Percentiles rank a stretch among this genome's conserved stretches.
Evolutionary conservation across 2,888 invertebrate genomes (phyloP).

Genomic region (Cephonodes hylas): DNA sequence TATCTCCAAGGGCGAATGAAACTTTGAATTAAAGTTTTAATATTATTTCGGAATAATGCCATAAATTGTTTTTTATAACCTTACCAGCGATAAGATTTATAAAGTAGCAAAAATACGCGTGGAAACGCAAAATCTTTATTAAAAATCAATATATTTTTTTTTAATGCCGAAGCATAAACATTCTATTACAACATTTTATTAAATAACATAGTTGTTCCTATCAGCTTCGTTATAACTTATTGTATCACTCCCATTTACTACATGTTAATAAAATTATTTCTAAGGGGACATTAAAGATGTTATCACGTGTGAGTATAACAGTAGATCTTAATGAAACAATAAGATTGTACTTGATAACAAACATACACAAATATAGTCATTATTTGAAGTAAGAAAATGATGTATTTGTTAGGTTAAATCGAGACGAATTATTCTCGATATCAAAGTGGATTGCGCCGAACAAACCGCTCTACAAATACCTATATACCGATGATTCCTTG

Average conservation of each 20-base stretch:
- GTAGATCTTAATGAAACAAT: not conserved
- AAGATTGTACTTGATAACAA: not conserved
- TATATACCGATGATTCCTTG: conserved; percentile 62
- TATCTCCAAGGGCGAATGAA: not conserved
- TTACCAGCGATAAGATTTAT: not conserved
- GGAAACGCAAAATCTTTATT: not conserved
- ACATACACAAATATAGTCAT: not conserved
- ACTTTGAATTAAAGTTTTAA: not conserved
- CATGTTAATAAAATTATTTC: not conserved
- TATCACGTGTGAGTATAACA: not conserved
- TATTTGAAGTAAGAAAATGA: not conserved
- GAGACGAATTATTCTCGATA: conserved; percentile 1
- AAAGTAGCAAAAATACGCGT: too few species aligned
- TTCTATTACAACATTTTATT: not conserved
- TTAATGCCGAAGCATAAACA: not conserved
- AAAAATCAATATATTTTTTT: not conserved
- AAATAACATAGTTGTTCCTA: not conserved
- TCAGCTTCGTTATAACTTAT: not conserved
- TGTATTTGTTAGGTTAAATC: not conserved
- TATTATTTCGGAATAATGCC: not conserved
- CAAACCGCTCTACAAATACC: conserved; percentile 57
- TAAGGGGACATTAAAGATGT: not conserved
- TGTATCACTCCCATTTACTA: not conserved
- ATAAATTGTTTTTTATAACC: not conserved
- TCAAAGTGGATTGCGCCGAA: conserved; percentile 31